Percentiles rank a stretch among this genome's conserved stretches.
Evolutionary conservation across 2,113 vertebrate species (phyloP).

Genomic region (Poeciliopsis retropinna): DNA sequence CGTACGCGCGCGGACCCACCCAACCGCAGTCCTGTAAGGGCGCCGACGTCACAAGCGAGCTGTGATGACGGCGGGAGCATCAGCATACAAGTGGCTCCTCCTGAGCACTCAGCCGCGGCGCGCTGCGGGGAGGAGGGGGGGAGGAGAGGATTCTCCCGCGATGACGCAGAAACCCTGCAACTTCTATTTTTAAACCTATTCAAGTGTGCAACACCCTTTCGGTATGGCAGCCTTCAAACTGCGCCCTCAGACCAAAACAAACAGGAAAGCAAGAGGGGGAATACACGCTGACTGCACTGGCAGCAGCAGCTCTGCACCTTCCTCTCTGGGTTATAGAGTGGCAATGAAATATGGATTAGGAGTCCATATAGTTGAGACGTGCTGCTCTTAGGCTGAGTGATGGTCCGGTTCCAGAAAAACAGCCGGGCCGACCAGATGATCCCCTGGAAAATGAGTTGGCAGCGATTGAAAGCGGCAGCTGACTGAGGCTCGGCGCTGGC

Average conservation of each 20-base stretch:
- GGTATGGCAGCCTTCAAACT: constrained; percentile 65
- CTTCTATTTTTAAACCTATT: constrained; percentile 75
- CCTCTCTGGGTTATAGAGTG: constrained; percentile 22
- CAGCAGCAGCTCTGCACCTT: not conserved
- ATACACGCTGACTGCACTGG: not conserved
- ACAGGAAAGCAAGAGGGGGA: constrained; percentile 25
- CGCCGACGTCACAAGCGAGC: constrained; percentile 39
- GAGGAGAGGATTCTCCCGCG: constrained; percentile 68
- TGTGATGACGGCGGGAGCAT: constrained; percentile 44
- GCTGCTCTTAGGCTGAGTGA: constrained; percentile 55
- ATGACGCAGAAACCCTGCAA: constrained; percentile 67
- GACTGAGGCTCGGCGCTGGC: constrained; percentile 59
- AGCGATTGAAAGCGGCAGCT: constrained; percentile 65
- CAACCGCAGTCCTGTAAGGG: constrained; percentile 28
- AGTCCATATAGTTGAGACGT: constrained; percentile 42
- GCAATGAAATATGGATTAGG: constrained; percentile 64
- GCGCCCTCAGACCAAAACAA: constrained; percentile 60
- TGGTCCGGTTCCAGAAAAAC: constrained; percentile 58
- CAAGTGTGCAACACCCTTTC: constrained; percentile 66
- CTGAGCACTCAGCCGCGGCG: constrained; percentile 35
- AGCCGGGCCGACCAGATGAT: constrained; percentile 62
- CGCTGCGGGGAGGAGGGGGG: constrained; percentile 20
- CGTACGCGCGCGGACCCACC: constrained; percentile 23
- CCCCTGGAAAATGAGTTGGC: constrained; percentile 74
- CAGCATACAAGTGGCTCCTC: constrained; percentile 52